These are phyloP conservation scores for Papilio helenus DNA, from an alignment of 1,140 invertebrate genomes.

Conservation along the genomic window DNA sequence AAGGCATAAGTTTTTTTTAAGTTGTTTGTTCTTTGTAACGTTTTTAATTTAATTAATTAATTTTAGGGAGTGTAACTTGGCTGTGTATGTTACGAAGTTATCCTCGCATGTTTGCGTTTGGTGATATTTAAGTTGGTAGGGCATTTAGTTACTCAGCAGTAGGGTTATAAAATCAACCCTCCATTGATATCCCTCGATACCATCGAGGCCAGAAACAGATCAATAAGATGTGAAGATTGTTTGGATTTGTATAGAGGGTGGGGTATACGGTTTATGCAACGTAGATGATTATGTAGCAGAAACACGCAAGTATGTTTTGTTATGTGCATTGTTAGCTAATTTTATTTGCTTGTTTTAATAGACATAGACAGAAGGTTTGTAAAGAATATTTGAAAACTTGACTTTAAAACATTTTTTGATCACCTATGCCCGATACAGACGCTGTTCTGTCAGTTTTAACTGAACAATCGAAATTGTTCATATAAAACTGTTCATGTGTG, in stretches of 20 bases:
- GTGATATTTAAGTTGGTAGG: background rate
- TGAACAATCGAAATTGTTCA: too few species aligned
- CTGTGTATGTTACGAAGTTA: background rate
- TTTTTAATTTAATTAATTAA: constrained; percentile 5
- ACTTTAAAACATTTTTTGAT: too few species aligned
- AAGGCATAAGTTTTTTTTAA: background rate
- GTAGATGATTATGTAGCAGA: background rate
- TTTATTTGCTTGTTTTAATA: background rate
- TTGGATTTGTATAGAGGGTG: constrained; percentile 7
- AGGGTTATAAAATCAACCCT: background rate
- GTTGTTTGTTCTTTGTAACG: background rate
- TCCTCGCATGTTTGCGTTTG: background rate
- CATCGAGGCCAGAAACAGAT: background rate
- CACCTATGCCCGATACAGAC: too few species aligned
- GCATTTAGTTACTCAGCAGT: background rate
- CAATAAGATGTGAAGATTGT: constrained; percentile 12
- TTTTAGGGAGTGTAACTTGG: background rate
- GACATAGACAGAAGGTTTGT: too few species aligned
- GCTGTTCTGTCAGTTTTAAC: too few species aligned
- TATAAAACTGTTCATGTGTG: too few species aligned
- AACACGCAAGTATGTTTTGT: background rate
- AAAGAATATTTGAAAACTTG: too few species aligned
- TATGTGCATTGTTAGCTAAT: background rate
- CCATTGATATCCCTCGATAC: background rate
- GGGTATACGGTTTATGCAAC: background rate